These are phyloP conservation scores for Ectobius pallidus DNA, from an alignment of 2,888 invertebrate species.

Conservation along the genomic window DNA sequence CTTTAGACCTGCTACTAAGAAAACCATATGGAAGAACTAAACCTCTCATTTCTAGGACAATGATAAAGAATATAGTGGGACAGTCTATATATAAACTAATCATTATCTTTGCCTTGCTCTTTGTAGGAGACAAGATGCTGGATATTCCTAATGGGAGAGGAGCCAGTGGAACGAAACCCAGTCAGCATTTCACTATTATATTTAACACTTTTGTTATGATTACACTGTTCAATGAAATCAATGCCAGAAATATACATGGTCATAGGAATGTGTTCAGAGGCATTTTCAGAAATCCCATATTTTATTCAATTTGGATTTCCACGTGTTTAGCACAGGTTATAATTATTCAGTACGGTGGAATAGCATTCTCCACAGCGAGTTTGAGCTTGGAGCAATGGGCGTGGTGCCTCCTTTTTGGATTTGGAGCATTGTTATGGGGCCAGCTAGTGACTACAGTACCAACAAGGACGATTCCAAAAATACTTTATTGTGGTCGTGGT, in stretches of 20 bases:
- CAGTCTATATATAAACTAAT: conserved; percentile 95
- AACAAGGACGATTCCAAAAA: conserved; percentile 94
- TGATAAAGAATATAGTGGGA: conserved; percentile 99
- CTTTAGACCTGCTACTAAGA: conserved; percentile 87
- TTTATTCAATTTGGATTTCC: conserved; percentile 97
- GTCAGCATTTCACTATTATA: conserved; percentile 98
- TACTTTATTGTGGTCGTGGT: too few relatives aligned
- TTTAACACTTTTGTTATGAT: conserved; percentile 99
- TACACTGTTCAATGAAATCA: conserved; percentile 99
- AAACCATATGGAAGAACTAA: conserved; percentile 98
- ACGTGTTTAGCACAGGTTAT: conserved; percentile 94
- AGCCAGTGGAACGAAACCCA: conserved; percentile 79
- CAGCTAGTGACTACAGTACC: conserved; percentile 97
- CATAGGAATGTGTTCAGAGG: conserved; percentile 98
- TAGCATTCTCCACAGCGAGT: conserved; percentile 94
- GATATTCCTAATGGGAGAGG: conserved; percentile 92
- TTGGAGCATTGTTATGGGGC: conserved; percentile 96
- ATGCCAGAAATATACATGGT: conserved; percentile 99
- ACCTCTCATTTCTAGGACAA: conserved; percentile 95
- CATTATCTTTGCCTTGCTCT: conserved; percentile 92
- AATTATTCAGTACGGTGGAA: conserved; percentile 96
- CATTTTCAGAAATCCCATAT: conserved; percentile 96
- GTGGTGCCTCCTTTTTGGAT: conserved; percentile 97
- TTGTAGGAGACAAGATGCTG: conserved; percentile 87
- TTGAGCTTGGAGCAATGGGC: conserved; percentile 96